Evolutionary conservation across 2,888 invertebrate genomes (phyloP), one percentile per base, ranked within the genome.

Genomic region (Drosophila phalerata): DNA sequence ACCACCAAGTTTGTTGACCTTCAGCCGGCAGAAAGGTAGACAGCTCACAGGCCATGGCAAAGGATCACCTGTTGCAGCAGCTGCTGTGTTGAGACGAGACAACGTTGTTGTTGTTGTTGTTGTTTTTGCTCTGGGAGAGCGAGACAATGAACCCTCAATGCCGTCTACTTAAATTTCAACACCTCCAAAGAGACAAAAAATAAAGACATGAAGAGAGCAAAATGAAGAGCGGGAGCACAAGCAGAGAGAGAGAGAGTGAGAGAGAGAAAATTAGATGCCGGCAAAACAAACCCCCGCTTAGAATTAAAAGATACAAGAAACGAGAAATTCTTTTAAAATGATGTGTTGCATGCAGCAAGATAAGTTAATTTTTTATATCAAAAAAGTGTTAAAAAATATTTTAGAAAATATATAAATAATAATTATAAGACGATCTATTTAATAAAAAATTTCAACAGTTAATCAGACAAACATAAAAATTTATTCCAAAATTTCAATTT

Each of bases 11-110:
- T 85, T 89, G 81, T 86, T 88, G 89, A 89, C 85, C 89, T 89
- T 88, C 84, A 88, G 64, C 61, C 74, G 73, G 74, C 71, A 55
- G 4, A 69, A 73, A 66, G 69, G 69, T 62, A 81, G 61, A 55
- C 57, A 48, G 25, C 73, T 37, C 60, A 55, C 61, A 34, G 57
- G 42, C 53, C 25, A 43, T 13, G 66, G 64, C 65, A 66, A 69
- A 88, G 88, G 86, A 87, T 87, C 86, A 87, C 86, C 86, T 87
- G 86, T 87, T 87, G 90, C 88, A 65, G 81, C 86, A 89, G 86
- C 89, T 86, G 89, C 70, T 73, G 56, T n/a, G 22, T 2, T 34
- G 25, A 45, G 77, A 25, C 57, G 77, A 48, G 72, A 77, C 65
- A 32, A 19, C 17, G 52, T 19, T 34, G 19, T 43, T 48, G 25